Conservation (phyloP, 1,140 invertebrate species). For the Ostrea denselamellosa region DNA sequence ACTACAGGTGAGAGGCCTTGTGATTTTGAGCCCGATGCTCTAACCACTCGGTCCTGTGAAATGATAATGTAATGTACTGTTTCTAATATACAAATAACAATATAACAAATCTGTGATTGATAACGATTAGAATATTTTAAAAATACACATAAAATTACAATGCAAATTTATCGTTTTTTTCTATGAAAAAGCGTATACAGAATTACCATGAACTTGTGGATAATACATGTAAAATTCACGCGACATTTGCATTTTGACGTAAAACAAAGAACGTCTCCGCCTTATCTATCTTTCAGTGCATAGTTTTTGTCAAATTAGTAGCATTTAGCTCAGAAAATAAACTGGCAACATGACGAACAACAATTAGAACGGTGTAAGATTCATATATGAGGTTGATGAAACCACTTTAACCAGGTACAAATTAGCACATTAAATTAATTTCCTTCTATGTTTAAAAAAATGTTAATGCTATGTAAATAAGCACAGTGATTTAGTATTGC, state of each 20-base stretch:
- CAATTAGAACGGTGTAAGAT: not conserved
- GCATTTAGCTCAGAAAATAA: not conserved
- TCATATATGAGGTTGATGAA: not conserved
- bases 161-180: too few species aligned
- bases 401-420: constrained; percentile 19
- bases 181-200: too few species aligned
- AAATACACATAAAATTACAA: not conserved
- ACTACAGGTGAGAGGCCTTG: too few species aligned
- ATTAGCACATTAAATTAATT: constrained; percentile 19
- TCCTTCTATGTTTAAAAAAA: constrained; percentile 9
- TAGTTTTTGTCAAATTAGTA: not conserved
- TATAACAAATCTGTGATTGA: not conserved
- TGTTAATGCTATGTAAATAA: constrained; percentile 13
- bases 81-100: not conserved
- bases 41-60: too few species aligned
- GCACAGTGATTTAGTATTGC: not conserved
- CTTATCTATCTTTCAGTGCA: not conserved
- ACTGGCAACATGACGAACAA: not conserved
- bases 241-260: not conserved
- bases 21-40: too few species aligned
- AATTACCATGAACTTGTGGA: not conserved
- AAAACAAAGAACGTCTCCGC: not conserved
- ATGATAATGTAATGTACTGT: too few species aligned
- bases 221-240: not conserved
- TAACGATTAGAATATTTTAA: not conserved